Evolutionary conservation across 2,113 vertebrate species (phyloP).

Genomic region (Myotis yumanensis): DNA sequence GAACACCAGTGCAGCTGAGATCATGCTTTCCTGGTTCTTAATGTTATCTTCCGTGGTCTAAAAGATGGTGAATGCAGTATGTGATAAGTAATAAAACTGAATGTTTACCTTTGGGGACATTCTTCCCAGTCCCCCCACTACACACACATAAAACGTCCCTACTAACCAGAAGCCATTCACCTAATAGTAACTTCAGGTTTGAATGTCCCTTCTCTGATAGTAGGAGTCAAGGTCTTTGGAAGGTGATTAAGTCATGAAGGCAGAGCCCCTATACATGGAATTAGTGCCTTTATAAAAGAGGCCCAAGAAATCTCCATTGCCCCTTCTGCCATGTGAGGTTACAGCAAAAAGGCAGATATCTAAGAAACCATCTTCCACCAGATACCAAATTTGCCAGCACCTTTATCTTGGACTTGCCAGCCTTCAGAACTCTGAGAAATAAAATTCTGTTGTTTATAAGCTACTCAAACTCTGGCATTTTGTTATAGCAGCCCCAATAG

Average conservation of each 20-base stretch:
- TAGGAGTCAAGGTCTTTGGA: neutral
- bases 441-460: neutral
- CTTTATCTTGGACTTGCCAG: neutral
- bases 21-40: neutral
- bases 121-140: neutral
- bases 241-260: neutral
- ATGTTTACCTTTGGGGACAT: neutral
- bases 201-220: neutral
- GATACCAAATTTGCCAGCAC: neutral
- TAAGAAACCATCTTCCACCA: neutral
- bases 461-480: neutral
- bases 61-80: neutral
- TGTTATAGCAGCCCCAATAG: neutral
- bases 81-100: neutral
- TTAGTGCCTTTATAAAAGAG: neutral
- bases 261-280: neutral
- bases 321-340: neutral
- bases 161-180: neutral
- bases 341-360: neutral
- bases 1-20: neutral
- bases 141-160: neutral
- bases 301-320: neutral
- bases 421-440: constrained; percentile 2
- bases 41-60: neutral
- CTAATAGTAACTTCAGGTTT: neutral